Conservation (phyloP, 1,140 invertebrate species). For the Bombus soroeensis region DNA sequence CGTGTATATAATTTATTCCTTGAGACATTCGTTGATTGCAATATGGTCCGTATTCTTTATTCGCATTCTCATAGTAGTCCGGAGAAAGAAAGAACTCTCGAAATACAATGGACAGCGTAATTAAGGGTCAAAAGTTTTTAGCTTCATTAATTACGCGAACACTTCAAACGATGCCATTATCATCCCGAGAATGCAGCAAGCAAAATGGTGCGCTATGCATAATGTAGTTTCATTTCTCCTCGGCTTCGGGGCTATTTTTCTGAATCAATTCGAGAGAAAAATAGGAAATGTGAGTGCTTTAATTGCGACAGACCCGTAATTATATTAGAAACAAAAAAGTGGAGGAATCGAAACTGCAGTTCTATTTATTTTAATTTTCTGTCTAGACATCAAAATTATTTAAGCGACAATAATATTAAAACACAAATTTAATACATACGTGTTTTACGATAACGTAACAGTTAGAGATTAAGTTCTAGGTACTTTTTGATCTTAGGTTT, state of each 20-base stretch:
- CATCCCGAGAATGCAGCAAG: constrained; percentile 60
- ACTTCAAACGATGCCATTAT: constrained; percentile 68
- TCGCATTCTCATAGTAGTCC: constrained; percentile 48
- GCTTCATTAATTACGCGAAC: constrained; percentile 68
- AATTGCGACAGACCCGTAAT: constrained; percentile 37
- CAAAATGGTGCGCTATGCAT: constrained; percentile 52
- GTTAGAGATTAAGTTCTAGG: too few relatives aligned
- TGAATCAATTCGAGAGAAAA: constrained; percentile 31
- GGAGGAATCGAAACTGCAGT: not conserved
- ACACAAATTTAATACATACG: not conserved
- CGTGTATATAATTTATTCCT: constrained; percentile 45
- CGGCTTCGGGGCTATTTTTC: constrained; percentile 33
- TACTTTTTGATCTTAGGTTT: not conserved
- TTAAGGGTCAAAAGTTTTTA: constrained; percentile 69
- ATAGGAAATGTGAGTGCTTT: constrained; percentile 25
- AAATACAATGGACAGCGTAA: constrained; percentile 63
- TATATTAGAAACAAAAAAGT: constrained; percentile 21
- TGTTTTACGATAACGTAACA: too few relatives aligned
- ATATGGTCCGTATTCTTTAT: constrained; percentile 46
- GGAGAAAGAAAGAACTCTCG: constrained; percentile 53
- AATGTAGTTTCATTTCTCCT: constrained; percentile 59
- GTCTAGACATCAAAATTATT: not conserved
- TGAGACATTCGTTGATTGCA: constrained; percentile 47
- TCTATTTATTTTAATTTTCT: not conserved
- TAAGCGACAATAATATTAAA: not conserved